Percentiles rank a stretch among this genome's conserved stretches.
These are phyloP conservation scores for Zaprionus lineosus DNA, from an alignment of 2,888 invertebrate genomes.

Conservation along the genomic window DNA sequence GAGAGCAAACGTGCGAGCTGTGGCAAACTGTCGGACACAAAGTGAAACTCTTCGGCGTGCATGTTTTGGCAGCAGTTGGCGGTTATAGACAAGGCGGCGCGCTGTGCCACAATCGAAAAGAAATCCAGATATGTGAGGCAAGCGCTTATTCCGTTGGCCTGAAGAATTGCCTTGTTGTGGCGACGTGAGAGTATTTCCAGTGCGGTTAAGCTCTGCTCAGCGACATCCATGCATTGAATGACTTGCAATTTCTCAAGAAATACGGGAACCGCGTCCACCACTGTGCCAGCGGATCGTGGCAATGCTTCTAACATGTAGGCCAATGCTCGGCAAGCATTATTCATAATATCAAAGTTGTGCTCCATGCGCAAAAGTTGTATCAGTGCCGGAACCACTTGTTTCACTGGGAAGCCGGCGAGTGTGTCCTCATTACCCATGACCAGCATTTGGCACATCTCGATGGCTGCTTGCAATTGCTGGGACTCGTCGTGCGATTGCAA, in stretches of 20 bases:
- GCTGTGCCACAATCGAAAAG: conserved; percentile 98
- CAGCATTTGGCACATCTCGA: conserved; percentile 98
- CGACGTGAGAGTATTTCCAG: conserved; percentile 97
- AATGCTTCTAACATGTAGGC: conserved; percentile 99
- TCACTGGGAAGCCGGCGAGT: conserved; percentile 98
- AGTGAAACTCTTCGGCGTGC: conserved; percentile 96
- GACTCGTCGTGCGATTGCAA: conserved; percentile 97
- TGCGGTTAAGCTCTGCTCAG: conserved; percentile 98
- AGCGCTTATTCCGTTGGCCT: conserved; percentile 96
- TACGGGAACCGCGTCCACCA: conserved; percentile 98
- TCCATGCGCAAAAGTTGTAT: conserved; percentile 96
- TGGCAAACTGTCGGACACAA: conserved; percentile 93
- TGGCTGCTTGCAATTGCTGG: conserved; percentile 97
- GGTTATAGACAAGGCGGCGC: conserved; percentile 97
- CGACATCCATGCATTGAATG: conserved; percentile 99
- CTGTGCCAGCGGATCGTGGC: conserved; percentile 97
- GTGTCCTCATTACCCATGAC: conserved; percentile 99
- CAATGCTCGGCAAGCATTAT: conserved; percentile 98
- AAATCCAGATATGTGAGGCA: conserved; percentile 98
- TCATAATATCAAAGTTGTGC: conserved; percentile 99
- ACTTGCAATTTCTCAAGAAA: conserved; percentile 98
- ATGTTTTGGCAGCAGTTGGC: conserved; percentile 99
- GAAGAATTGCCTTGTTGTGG: conserved; percentile 97
- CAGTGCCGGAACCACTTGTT: conserved; percentile 97
- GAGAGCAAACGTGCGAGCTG: conserved; percentile 91